phyloP scores from a whole-genome alignment of 2,113 vertebrate genomes.

The Malurus cyaneus region DNA sequence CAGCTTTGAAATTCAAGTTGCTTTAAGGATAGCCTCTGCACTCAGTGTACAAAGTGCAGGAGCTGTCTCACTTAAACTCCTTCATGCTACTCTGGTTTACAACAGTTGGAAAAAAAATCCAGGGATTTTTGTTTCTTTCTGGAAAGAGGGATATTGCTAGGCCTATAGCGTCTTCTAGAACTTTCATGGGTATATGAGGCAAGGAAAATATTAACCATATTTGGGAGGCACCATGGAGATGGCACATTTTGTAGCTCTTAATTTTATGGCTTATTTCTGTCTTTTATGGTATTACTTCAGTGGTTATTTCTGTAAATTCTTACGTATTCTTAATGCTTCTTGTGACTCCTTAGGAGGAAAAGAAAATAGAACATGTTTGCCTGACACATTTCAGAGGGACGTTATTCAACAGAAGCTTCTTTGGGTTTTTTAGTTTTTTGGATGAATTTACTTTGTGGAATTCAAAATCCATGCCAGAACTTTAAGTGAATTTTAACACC shows the following conservation, averaged over 20 bases:
- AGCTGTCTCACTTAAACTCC: neutral
- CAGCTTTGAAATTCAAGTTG: neutral
- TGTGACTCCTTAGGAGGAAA: neutral
- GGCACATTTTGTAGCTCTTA: conserved; percentile 15
- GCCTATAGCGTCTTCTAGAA: neutral
- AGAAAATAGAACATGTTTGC: neutral
- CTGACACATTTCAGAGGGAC: conserved; percentile 1
- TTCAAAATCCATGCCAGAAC: neutral
- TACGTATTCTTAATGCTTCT: neutral
- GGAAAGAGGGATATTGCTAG: neutral
- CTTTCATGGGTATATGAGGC: neutral
- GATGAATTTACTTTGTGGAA: neutral
- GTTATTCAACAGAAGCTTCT: neutral
- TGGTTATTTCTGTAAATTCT: conserved; percentile 34
- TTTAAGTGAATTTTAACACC: neutral
- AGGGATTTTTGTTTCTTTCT: neutral
- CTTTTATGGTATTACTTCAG: conserved; percentile 25
- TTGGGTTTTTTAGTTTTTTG: neutral
- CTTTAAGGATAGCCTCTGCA: neutral
- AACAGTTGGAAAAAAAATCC: neutral
- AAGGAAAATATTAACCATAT: conserved; percentile 27
- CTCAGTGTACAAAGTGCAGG: neutral
- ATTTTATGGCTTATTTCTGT: conserved; percentile 39
- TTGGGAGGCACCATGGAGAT: neutral
- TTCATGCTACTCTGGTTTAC: neutral